These are phyloP conservation scores for Garra rufa DNA, from an alignment of 2,113 vertebrate species.

Conservation along the genomic window DNA sequence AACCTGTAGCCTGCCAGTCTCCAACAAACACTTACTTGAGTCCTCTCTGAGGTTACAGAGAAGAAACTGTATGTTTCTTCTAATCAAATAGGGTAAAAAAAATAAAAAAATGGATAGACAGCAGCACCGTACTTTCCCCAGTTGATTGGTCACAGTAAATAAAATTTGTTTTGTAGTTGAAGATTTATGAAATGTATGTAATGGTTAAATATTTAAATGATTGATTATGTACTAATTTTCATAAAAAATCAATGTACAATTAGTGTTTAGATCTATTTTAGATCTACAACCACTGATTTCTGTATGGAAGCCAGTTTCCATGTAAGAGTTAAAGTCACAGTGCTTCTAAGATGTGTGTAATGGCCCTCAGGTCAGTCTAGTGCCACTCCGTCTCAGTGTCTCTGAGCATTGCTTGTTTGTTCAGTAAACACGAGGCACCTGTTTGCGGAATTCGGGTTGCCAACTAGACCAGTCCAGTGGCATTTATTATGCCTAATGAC, in stretches of 20 bases:
- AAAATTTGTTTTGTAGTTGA: not conserved
- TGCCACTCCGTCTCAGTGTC: constrained; percentile 64
- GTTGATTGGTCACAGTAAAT: no score
- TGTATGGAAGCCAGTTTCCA: not conserved
- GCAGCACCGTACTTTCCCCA: no score
- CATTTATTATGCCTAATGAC: constrained; percentile 81
- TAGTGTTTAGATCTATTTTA: no score
- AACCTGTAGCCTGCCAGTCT: constrained; percentile 60
- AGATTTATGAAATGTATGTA: no score
- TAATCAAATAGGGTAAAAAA: no score
- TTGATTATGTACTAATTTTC: no score
- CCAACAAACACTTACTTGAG: not conserved
- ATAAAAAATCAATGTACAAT: no score
- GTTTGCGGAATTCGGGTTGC: constrained; percentile 83
- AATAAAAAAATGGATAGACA: no score
- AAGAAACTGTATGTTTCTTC: not conserved
- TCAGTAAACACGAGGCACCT: constrained; percentile 93
- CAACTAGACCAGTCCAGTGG: constrained; percentile 79
- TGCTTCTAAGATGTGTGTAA: constrained; percentile 40
- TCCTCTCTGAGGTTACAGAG: constrained; percentile 4
- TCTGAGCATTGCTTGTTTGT: constrained; percentile 79
- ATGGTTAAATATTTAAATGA: not conserved
- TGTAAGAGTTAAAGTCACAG: not conserved
- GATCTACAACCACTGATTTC: not conserved
- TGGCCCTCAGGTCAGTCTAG: constrained; percentile 75